Percentiles rank a stretch among this genome's conserved stretches.
These are phyloP conservation scores for Martes martes DNA, from an alignment of 2,113 vertebrate species.

Conservation along the genomic window DNA sequence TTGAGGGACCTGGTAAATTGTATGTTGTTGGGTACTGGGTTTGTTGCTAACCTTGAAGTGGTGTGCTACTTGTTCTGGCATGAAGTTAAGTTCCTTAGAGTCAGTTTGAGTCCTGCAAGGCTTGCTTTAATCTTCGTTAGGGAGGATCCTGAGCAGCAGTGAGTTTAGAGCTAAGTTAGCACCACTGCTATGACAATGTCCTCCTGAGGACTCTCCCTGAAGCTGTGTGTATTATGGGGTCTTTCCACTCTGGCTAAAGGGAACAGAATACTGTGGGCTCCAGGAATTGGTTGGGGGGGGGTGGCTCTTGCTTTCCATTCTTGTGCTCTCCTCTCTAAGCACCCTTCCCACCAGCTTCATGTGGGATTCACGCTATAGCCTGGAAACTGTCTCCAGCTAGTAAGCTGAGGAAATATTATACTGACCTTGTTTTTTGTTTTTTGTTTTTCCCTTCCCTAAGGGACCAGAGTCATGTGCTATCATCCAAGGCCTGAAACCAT, in stretches of 20 bases:
- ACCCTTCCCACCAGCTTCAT: background rate
- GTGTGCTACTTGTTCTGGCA: background rate
- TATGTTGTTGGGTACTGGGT: background rate
- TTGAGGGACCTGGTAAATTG: background rate
- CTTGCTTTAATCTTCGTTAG: background rate
- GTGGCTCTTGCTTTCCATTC: background rate
- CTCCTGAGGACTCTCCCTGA: background rate
- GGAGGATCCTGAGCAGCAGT: background rate
- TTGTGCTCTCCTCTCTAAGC: background rate
- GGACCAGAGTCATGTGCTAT: background rate
- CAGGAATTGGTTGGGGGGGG: background rate
- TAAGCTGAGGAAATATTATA: background rate
- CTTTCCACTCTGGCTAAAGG: background rate
- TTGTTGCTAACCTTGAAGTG: background rate
- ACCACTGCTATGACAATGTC: background rate
- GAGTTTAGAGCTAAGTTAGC: background rate
- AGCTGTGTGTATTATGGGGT: background rate
- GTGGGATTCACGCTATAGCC: background rate
- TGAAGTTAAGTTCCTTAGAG: background rate
- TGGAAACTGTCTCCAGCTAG: background rate
- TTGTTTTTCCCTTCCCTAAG: background rate
- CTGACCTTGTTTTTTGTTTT: background rate
- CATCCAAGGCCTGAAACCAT: background rate
- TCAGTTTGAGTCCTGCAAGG: background rate
- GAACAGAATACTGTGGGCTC: background rate